Evolutionary conservation across 1,140 invertebrate species (phyloP).

Genomic region (Ladona fulva): DNA sequence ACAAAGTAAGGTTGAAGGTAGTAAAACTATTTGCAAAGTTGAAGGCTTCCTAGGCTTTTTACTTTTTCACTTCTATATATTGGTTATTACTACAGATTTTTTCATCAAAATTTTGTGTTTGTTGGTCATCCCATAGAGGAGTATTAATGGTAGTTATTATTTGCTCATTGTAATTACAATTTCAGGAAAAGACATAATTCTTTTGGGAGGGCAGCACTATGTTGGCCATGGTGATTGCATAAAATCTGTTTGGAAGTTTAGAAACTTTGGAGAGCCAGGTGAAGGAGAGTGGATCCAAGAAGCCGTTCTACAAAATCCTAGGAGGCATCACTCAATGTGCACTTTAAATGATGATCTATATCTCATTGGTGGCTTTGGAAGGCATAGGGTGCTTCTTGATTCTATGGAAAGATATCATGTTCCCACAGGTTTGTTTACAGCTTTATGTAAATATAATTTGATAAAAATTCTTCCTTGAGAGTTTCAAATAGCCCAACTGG

Average conservation of each 20-base stretch:
- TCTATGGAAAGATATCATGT: slow-evolving; percentile 27
- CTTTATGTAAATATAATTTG: no score
- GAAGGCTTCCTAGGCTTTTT: no score
- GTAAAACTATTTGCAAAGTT: no score
- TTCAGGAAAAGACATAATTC: slow-evolving; percentile 28
- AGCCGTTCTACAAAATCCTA: slow-evolving; percentile 23
- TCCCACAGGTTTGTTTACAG: slow-evolving; percentile 18
- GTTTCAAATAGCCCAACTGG: no score
- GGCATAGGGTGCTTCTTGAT: slow-evolving; percentile 26
- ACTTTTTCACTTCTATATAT: no score
- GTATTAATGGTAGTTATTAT: no score
- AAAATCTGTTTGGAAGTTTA: slow-evolving; percentile 29
- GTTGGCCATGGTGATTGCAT: slow-evolving; percentile 30
- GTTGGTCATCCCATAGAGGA: no score
- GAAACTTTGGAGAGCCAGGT: slow-evolving; percentile 26
- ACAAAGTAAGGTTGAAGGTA: no score
- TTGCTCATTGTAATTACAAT: no score
- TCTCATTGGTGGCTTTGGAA: slow-evolving; percentile 31
- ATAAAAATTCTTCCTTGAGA: no score
- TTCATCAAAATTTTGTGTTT: no score
- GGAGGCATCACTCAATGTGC: slow-evolving; percentile 29
- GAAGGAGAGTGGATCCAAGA: slow-evolving; percentile 11
- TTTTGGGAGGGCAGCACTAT: slow-evolving; percentile 30
- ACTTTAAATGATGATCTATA: slow-evolving; percentile 27
- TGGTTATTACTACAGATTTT: no score